Evolutionary conservation across 2,113 vertebrate species (phyloP), one percentile per base, ranked within the genome.

Genomic region (Hassar affinis): DNA sequence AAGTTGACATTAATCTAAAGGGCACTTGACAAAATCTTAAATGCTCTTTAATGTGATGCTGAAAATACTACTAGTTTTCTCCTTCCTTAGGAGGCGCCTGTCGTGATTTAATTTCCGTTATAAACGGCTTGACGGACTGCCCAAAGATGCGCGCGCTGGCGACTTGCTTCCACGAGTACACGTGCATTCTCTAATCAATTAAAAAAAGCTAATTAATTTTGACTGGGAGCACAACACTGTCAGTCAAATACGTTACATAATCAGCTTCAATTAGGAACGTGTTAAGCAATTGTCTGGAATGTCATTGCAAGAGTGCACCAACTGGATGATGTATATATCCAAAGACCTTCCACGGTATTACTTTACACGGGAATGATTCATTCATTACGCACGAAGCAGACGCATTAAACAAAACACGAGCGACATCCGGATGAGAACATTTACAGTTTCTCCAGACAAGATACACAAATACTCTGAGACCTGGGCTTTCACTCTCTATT

Each of bases 231-330:
- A 87, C 91, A 91, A 92, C 90, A 93, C 91, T 90, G 86, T 90
- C 87, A 92, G 93, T 93, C 93, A 91, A 92, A 89, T 89, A 88
- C 89, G 85, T 90, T 92, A 92, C 89, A 92, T 86, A 90, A 92
- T 90, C 89, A 91, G 87, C 90, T 90, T 74, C 83, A 90, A 93
- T 93, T 93, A 93, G 88, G 91, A 92, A 90, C 88, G 88, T 88
- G 86, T 85, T 74, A 81, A 82, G 76, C 72, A 52, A 86, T 75
- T 80, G 62, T 84, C 88, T n/a, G 51, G 22, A 84, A 74, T 22
- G 35, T 66, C 61, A 15, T 78, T 78, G 72, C 18, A 72, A 76
- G 76, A 49, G 79, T 47, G 38, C 51, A 20, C 30, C 47, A 45
- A 45, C 68, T 45, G 38, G n/a, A 75, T 54, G 74, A 54, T 6